Evolutionary conservation across 1,140 invertebrate species (phyloP), one percentile per base, ranked within the genome.

Genomic region (Drosophila serrata): DNA sequence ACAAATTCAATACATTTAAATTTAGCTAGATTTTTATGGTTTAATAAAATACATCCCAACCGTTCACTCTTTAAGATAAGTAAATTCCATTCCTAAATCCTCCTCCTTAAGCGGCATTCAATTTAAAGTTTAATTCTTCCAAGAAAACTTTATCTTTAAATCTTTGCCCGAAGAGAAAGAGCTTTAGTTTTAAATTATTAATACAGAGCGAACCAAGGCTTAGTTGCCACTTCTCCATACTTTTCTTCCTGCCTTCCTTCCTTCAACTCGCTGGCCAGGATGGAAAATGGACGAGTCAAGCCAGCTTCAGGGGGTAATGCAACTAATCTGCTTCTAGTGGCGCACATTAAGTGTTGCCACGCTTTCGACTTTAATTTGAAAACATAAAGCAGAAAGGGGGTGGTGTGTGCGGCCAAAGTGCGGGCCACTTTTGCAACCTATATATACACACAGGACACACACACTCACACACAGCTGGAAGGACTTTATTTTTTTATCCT

Each of bases 351-450:
- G 84, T 88, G 85, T 90, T 90, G 84, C 85, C 84, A 88, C 85
- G 84, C 84, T 88, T 90, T 90, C 84, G 84, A 87, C 84, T 87
- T 87, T 87, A 87, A 87, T 87, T 87, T 87, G 85, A 87, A 87
- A 87, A 87, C 85, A 87, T 87, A 87, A 88, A 88, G 80, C 85
- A 88, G 75, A 45, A 62, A 55, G 43, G 60, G 56, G 57, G 24
- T 46, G 61, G 22, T 46, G 11, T 46, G 11, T 79, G 43, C 65
- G 59, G 43, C 65, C 63, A 79, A 82, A 82, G 75, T 76, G 82
- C 75, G 70, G 61, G 68, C 75, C 61, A 67, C 55, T 60, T 67
- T 37, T 76, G 55, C 76, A 90, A 86, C 63, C 69, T 64, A 48
- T 22, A 58, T 53, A 46, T 17, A 68, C 40, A 51, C 40, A 19